A percentile compares a stretch with the other conserved stretches of the same genome.
Evolutionary conservation across 2,113 vertebrate species (phyloP).

Genomic region (Dasypus novemcinctus): DNA sequence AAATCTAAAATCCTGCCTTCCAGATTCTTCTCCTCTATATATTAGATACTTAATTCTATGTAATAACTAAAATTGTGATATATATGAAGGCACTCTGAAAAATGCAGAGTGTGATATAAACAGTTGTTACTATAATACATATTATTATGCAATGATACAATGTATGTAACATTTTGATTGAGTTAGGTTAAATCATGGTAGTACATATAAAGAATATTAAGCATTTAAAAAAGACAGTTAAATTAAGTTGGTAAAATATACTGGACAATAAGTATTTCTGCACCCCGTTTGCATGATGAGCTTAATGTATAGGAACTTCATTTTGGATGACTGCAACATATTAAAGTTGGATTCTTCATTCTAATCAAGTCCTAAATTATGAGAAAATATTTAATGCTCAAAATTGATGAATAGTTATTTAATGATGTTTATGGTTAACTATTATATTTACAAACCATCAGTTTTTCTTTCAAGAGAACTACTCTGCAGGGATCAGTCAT

Average conservation of each 20-base stretch:
- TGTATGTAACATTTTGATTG: not conserved
- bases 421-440: slow-evolving; percentile 22
- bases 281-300: not conserved
- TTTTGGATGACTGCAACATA: slow-evolving; percentile 11
- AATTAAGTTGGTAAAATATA: not conserved
- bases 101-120: not conserved
- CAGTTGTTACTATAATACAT: not conserved
- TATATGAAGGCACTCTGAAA: not conserved
- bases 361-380: not conserved
- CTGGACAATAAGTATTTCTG: not conserved
- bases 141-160: not conserved
- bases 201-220: not conserved
- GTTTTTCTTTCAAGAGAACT: not conserved
- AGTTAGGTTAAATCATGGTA: not conserved
- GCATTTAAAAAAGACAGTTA: not conserved
- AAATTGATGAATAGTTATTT: not conserved
- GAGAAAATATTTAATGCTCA: not conserved
- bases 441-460: not conserved
- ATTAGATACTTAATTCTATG: not conserved
- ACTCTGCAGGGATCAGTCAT: not conserved
- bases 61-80: not conserved
- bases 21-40: not conserved
- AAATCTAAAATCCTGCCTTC: not conserved
- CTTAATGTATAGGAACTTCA: not conserved
- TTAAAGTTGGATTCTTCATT: not conserved